Evolutionary conservation across 2,888 invertebrate species (phyloP), one percentile per base, ranked within the genome.

Genomic region (Cybosia mesomella): DNA sequence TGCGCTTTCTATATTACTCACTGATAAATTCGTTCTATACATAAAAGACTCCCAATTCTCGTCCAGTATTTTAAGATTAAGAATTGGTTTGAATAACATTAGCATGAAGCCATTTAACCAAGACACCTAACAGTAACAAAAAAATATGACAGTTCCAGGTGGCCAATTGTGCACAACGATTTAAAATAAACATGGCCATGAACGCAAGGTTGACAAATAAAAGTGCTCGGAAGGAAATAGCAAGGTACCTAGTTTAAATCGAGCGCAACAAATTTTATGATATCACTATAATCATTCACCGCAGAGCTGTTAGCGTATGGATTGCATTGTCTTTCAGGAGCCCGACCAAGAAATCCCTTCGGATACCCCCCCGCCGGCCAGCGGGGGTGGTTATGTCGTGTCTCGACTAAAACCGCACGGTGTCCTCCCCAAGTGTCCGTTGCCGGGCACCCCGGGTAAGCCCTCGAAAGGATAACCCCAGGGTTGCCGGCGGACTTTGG

Each of bases 171-270:
- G 71, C 74, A 73, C 77, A 81, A 77, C 82, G 64, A 71, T 70
- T 68, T 63, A n/a, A n/a, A n/a, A 58, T 24, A 1, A 13, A 10
- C 22, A 67, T 57, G 85, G 60, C 90, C 88, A 49, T 89, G 89
- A 81, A 71, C 39, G 67, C 89, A 87, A 90, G 90, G 89, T 87
- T 88, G 85, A 82, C 86, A 86, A 87, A 85, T 81, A 84, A 82
- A 82, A 81, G 79, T 81, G 61, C 59, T 64, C 8, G 28, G n/a
- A 49, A 72, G 81, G 58, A 55, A 62, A 61, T 65, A 60, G 22
- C 57, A 28, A 36, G 43, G 13, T 39, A 11, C 36, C 7, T 9
- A 9, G 8, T 39, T 39, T 22, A 59, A 59, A 39, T 59, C 9
- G 59, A 9, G 39, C 59, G 18, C 2, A 36, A 59, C 36, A 5